Conservation (phyloP, 2,888 invertebrate species). For the Euplexia lucipara region DNA sequence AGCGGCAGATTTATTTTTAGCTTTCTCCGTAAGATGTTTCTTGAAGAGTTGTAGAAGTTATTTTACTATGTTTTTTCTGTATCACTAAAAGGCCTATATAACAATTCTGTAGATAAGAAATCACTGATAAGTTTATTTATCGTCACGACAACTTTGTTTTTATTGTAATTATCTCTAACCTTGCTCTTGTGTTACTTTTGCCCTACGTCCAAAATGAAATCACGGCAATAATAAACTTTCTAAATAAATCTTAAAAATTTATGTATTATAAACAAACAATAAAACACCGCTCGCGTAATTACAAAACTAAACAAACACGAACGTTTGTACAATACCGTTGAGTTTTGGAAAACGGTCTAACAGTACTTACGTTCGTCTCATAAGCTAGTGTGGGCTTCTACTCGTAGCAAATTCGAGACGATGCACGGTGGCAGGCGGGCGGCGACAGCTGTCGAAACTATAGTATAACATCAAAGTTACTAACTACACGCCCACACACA, state of each 20-base stretch:
- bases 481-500: slow-evolving; percentile 12
- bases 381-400: background rate
- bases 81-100: background rate
- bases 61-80: background rate
- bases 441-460: slow-evolving; percentile 43
- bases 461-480: slow-evolving; percentile 46
- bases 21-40: background rate
- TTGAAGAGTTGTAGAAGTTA: slow-evolving; percentile 9
- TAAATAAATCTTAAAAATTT: slow-evolving; percentile 28
- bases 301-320: slow-evolving; percentile 60
- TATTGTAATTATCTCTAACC: background rate
- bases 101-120: background rate
- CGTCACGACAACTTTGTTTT: slow-evolving; percentile 8
- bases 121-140: background rate
- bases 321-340: slow-evolving; percentile 61
- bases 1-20: background rate
- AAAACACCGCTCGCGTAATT: slow-evolving; percentile 58
- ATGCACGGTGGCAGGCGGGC: too few species aligned
- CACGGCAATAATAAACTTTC: slow-evolving; percentile 8
- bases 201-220: slow-evolving; percentile 9
- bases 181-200: background rate
- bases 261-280: slow-evolving; percentile 44
- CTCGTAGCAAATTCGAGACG: slow-evolving; percentile 23
- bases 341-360: slow-evolving; percentile 54
- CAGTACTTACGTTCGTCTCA: background rate